Evolutionary conservation across 2,888 invertebrate species (phyloP).

Genomic region (Gerosis bhagava): DNA sequence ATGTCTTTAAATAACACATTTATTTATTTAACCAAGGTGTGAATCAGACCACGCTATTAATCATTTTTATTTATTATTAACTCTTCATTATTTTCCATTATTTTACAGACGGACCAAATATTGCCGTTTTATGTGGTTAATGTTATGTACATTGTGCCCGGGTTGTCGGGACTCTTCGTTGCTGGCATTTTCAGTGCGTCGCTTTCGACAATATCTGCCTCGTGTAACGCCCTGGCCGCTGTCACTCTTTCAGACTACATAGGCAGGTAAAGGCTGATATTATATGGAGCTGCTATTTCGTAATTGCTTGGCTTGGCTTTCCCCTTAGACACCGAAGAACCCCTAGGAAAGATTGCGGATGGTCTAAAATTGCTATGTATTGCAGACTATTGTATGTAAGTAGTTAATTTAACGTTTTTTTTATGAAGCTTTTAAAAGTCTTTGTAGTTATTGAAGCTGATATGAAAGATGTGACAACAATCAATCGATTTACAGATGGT

Average conservation of each 20-base stretch:
- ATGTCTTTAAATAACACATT: no score
- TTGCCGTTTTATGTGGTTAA: slow-evolving; percentile 92
- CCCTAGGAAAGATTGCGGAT: no score
- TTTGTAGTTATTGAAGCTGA: no score
- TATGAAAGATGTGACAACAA: no score
- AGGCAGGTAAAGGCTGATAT: slow-evolving; percentile 51
- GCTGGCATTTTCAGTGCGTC: slow-evolving; percentile 96
- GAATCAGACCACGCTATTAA: no score
- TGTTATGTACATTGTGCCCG: slow-evolving; percentile 85
- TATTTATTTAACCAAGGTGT: no score
- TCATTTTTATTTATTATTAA: not conserved
- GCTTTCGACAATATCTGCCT: slow-evolving; percentile 95
- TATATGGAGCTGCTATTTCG: not conserved
- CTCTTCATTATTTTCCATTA: not conserved
- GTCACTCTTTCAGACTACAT: slow-evolving; percentile 95
- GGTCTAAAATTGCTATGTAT: no score
- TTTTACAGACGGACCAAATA: slow-evolving; percentile 85
- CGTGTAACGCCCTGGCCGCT: slow-evolving; percentile 94
- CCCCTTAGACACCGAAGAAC: no score
- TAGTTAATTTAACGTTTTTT: no score
- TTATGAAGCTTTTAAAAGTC: no score
- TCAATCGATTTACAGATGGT: slow-evolving; percentile 61
- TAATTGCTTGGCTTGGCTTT: no score
- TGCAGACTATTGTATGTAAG: no score
- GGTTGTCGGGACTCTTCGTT: slow-evolving; percentile 94